A percentile compares a stretch with the other conserved stretches of the same genome.
These are phyloP conservation scores for Oryzias celebensis DNA, from an alignment of 2,113 vertebrate genomes.

Conservation along the genomic window DNA sequence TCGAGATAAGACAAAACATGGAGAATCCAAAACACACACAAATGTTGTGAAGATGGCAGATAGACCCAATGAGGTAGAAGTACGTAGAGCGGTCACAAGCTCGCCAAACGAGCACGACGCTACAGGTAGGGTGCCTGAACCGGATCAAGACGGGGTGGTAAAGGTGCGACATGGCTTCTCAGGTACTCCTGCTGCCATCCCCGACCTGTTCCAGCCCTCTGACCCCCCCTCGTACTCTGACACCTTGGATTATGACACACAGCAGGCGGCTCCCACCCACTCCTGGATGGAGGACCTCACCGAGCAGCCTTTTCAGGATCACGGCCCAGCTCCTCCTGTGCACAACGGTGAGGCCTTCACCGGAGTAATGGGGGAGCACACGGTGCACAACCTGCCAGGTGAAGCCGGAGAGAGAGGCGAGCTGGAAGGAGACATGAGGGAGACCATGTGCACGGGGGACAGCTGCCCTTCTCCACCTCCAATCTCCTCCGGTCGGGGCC, in stretches of 20 bases:
- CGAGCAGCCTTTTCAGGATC: conserved; percentile 47
- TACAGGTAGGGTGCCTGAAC: conserved; percentile 29
- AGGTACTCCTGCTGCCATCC: conserved; percentile 22
- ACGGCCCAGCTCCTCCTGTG: conserved; percentile 39
- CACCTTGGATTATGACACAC: conserved; percentile 37
- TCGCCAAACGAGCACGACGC: conserved; percentile 34
- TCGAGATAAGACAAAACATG: conserved; percentile 69
- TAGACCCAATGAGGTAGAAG: conserved; percentile 73
- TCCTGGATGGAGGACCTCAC: conserved; percentile 59
- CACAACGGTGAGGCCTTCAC: conserved; percentile 8
- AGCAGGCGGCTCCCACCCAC: conserved; percentile 60
- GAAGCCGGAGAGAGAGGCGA: conserved; percentile 68
- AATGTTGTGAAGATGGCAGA: conserved; percentile 47
- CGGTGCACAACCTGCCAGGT: conserved; percentile 75
- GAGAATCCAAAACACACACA: conserved; percentile 67
- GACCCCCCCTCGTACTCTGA: conserved; percentile 43
- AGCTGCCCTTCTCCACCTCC: conserved; percentile 70
- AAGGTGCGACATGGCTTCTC: conserved; percentile 26
- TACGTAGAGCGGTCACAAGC: conserved; percentile 38
- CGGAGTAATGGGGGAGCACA: conserved; percentile 43
- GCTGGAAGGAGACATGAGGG: conserved; percentile 60
- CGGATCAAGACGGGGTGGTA: conserved; percentile 35
- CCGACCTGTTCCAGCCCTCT: conserved; percentile 37
- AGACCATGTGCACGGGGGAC: conserved; percentile 48
- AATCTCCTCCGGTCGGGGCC: conserved; percentile 70